These are phyloP conservation scores for Basileuterus tristriatus DNA, from an alignment of 2,797 vertebrate species.

Conservation along the genomic window DNA sequence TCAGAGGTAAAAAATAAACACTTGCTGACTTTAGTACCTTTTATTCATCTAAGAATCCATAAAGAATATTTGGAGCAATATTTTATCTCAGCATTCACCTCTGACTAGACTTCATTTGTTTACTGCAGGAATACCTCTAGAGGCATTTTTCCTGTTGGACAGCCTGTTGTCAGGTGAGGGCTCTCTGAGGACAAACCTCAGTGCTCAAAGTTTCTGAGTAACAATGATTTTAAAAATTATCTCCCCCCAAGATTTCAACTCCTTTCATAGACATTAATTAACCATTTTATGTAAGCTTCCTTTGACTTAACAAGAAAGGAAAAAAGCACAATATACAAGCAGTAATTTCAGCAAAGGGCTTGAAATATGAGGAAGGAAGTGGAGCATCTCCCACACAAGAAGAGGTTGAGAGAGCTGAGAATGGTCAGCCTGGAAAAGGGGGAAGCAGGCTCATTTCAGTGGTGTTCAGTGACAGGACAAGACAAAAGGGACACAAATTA, in stretches of 20 bases:
- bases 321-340: not conserved
- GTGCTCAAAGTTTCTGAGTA: not conserved
- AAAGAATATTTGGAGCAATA: constrained; percentile 6
- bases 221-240: not conserved
- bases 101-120: not conserved
- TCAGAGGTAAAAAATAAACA: constrained; percentile 6
- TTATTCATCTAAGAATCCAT: not conserved
- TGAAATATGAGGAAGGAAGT: not conserved
- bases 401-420: not conserved
- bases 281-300: not conserved
- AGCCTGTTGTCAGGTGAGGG: not conserved
- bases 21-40: not conserved
- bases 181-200: not conserved
- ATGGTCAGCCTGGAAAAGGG: not conserved
- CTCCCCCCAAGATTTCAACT: not conserved
- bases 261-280: not conserved
- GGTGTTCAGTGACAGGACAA: not conserved
- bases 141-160: not conserved
- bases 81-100: not conserved
- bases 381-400: not conserved
- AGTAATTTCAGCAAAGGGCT: not conserved
- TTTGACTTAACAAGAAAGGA: not conserved
- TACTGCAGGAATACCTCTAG: not conserved
- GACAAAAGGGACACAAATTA: not conserved
- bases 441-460: not conserved